Evolutionary conservation across 1,140 invertebrate genomes (phyloP).

Genomic region (Caenorhabditis tropicalis): DNA sequence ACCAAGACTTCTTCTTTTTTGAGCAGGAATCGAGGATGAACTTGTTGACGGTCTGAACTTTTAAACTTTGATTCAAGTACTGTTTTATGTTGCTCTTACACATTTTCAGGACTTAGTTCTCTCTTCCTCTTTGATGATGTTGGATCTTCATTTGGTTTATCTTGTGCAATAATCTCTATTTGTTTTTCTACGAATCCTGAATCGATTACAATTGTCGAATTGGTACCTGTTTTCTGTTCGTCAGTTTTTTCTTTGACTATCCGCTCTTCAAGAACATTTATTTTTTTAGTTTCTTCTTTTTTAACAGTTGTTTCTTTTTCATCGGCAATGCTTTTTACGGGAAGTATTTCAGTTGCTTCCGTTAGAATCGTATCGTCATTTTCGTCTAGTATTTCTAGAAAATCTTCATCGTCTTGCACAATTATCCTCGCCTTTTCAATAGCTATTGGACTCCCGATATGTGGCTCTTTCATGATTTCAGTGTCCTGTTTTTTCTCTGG

Average conservation of each 20-base stretch:
- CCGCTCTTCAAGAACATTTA: background rate
- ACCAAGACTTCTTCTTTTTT: slow-evolving; percentile 12
- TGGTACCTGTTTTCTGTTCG: background rate
- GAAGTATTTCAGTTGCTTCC: background rate
- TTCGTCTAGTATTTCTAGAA: background rate
- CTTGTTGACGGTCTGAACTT: background rate
- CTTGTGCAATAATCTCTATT: background rate
- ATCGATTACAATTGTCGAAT: background rate
- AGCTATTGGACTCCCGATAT: background rate
- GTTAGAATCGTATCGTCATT: background rate
- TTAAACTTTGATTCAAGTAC: too few relatives aligned
- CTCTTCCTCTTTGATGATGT: background rate
- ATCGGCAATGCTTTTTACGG: background rate
- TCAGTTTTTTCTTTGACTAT: background rate
- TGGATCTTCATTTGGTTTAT: background rate
- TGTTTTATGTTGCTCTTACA: background rate
- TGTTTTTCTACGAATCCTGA: too few relatives aligned
- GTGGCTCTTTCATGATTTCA: background rate
- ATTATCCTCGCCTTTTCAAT: background rate
- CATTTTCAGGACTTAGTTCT: background rate
- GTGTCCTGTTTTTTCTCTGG: background rate
- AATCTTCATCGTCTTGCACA: background rate
- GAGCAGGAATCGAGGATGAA: background rate
- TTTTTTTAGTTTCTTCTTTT: background rate
- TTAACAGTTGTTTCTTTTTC: background rate